phyloP scores from a whole-genome alignment of 2,113 vertebrate species.

The Myiopsitta monachus region DNA sequence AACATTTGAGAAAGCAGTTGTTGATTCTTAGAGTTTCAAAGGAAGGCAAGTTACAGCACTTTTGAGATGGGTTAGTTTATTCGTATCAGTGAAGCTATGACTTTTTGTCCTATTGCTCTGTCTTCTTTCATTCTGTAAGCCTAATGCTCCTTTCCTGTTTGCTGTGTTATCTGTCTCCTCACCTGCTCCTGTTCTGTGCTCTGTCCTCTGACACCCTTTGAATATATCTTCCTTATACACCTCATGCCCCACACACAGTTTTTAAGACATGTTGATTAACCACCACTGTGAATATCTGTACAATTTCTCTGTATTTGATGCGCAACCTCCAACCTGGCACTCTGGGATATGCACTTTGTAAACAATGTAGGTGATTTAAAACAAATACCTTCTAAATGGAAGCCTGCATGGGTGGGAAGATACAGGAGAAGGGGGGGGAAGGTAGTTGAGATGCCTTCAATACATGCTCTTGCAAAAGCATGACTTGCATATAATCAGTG shows the following conservation, averaged over 20 bases:
- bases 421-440: neutral
- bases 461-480: neutral
- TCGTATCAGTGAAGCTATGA: neutral
- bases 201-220: neutral
- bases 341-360: neutral
- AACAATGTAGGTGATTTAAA: neutral
- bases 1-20: neutral
- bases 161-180: neutral
- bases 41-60: neutral
- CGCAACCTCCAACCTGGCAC: neutral
- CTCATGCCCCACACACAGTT: neutral
- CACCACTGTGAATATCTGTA: neutral
- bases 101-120: neutral
- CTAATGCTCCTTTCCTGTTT: neutral
- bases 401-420: neutral
- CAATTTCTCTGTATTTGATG: neutral
- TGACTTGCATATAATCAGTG: constrained; percentile 49
- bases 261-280: neutral
- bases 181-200: neutral
- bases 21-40: neutral
- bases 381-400: neutral
- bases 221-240: neutral
- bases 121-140: neutral
- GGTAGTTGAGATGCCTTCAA: neutral
- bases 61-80: neutral